A percentile compares a stretch with the other conserved stretches of the same genome.
These are phyloP conservation scores for Chauna torquata DNA, from an alignment of 2,113 vertebrate genomes.

Conservation along the genomic window DNA sequence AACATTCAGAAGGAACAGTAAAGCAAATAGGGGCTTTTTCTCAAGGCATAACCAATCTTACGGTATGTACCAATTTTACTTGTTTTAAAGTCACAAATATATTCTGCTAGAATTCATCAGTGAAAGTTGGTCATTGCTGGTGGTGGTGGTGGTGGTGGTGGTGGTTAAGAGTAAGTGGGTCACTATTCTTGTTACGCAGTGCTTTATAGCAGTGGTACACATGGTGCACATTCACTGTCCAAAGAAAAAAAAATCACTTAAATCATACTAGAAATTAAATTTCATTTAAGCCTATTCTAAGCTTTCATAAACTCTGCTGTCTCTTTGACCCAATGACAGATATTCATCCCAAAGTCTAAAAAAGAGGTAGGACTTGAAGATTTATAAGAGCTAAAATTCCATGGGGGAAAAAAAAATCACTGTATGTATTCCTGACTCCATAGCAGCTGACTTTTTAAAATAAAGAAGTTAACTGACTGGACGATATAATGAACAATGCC, in stretches of 20 bases:
- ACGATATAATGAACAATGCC: neutral
- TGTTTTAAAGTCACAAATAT: neutral
- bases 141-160: neutral
- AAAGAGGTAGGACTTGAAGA: neutral
- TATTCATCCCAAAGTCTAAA: neutral
- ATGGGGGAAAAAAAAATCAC: neutral
- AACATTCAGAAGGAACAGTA: slow-evolving; percentile 84
- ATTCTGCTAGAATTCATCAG: neutral
- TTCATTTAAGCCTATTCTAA: neutral
- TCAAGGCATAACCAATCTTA: slow-evolving; percentile 91
- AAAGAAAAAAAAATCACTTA: neutral
- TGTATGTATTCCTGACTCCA: neutral
- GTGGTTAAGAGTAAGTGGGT: neutral
- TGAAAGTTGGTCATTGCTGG: neutral
- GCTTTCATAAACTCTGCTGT: neutral
- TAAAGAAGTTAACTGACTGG: neutral
- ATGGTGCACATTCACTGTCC: fast-evolving
- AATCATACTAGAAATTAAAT: neutral
- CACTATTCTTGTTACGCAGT: neutral
- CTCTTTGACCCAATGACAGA: neutral
- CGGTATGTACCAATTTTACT: slow-evolving; percentile 77
- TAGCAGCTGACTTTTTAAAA: neutral
- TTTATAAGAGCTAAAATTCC: neutral
- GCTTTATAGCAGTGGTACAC: neutral
- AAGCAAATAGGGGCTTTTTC: slow-evolving; percentile 91